These are phyloP conservation scores for Parnassius smintheus DNA, from an alignment of 2,888 invertebrate genomes.

Conservation along the genomic window DNA sequence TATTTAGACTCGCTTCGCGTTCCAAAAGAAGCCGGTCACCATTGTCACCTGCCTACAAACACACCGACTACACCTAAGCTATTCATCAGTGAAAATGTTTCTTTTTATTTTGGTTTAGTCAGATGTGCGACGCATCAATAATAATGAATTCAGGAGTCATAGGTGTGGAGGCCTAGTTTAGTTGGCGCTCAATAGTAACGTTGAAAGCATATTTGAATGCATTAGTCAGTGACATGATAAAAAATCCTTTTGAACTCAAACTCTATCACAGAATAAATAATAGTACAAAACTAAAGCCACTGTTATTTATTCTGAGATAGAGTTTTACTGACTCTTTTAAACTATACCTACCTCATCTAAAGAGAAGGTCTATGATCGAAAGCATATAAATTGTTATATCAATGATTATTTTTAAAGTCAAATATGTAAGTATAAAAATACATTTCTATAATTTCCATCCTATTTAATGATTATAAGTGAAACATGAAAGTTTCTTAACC, in stretches of 20 bases:
- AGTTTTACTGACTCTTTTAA: too few species aligned
- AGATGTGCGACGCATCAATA: slow-evolving; percentile 19
- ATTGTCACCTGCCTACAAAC: slow-evolving; percentile 57
- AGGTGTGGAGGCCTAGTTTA: not conserved
- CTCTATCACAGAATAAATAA: too few species aligned
- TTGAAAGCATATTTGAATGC: slow-evolving; percentile 9
- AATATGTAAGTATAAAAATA: too few species aligned
- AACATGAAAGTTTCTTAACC: too few species aligned
- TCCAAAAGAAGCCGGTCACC: slow-evolving; percentile 57
- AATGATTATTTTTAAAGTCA: too few species aligned
- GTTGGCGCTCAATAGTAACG: slow-evolving; percentile 1
- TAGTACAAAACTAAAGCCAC: too few species aligned
- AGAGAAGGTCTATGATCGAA: too few species aligned
- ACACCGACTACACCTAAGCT: slow-evolving; percentile 32
- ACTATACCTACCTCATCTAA: too few species aligned
- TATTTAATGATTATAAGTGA: too few species aligned
- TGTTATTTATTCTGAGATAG: too few species aligned
- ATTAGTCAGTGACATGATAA: not conserved
- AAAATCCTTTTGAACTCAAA: not conserved
- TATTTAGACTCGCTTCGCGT: slow-evolving; percentile 56
- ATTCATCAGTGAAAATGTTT: slow-evolving; percentile 25
- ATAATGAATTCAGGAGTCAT: slow-evolving; percentile 16
- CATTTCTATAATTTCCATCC: too few species aligned
- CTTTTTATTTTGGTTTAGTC: slow-evolving; percentile 27
- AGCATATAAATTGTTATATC: too few species aligned